phyloP scores from a whole-genome alignment of 2,113 vertebrate genomes.

The Nothocercus julius region DNA sequence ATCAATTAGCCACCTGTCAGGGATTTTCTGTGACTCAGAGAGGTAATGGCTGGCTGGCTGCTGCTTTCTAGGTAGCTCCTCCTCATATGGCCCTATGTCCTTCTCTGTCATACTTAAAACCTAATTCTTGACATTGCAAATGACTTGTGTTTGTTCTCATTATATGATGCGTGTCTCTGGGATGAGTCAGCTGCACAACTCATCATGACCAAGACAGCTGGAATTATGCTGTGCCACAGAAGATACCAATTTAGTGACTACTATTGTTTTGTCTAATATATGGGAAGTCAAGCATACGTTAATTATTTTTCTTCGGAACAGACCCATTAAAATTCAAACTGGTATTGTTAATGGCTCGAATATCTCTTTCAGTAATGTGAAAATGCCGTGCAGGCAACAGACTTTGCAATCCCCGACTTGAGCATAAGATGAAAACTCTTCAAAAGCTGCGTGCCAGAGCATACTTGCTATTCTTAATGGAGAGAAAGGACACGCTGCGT shows the following conservation, averaged over 20 bases:
- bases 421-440: background rate
- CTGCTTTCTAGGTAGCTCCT: conserved; percentile 18
- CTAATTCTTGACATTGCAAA: background rate
- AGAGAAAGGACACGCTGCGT: background rate
- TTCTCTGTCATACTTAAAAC: background rate
- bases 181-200: conserved; percentile 11
- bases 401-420: background rate
- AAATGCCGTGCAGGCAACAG: background rate
- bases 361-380: background rate
- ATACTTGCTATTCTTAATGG: background rate
- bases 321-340: conserved; percentile 20
- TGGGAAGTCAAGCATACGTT: conserved; percentile 48
- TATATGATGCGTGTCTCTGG: background rate
- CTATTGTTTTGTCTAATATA: conserved; percentile 39
- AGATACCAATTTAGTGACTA: conserved; percentile 26
- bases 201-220: conserved; percentile 38
- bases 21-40: conserved; percentile 34
- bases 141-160: background rate
- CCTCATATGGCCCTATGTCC: background rate
- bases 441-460: background rate
- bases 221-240: background rate
- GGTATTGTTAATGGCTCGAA: background rate
- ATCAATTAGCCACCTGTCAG: conserved; percentile 59
- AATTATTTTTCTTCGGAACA: conserved; percentile 48
- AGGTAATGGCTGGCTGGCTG: background rate